Conservation (phyloP, 2,113 vertebrate genomes). For the Paramormyrops kingsleyae region DNA sequence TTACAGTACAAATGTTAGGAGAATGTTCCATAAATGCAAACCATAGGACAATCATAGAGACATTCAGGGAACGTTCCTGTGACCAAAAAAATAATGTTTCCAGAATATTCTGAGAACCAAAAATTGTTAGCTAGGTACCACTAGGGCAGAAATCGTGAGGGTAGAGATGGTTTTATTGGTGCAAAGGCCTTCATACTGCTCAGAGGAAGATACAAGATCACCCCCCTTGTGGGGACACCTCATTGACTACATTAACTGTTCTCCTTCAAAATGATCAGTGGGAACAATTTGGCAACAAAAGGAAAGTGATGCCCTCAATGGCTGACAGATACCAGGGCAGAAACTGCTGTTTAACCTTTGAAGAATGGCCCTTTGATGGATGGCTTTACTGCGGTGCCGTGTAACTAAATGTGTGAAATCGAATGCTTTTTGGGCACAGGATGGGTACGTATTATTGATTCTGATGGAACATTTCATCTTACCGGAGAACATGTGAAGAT, state of each 20-base stretch:
- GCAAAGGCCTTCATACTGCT: not conserved
- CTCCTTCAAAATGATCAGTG: not conserved
- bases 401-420: not conserved
- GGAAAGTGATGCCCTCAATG: not conserved
- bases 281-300: conserved; percentile 2
- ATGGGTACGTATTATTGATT: not conserved
- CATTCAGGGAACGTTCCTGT: not conserved
- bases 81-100: not conserved
- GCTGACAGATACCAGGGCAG: not conserved
- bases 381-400: not conserved
- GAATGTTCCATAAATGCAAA: not conserved
- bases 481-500: not conserved
- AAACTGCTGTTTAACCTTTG: not conserved
- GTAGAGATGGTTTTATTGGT: not conserved
- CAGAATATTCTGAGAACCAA: not conserved
- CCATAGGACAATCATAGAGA: too few relatives aligned
- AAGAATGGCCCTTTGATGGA: not conserved
- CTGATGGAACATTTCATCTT: not conserved
- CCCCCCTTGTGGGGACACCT: not conserved
- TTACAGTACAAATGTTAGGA: not conserved
- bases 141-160: not conserved
- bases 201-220: not conserved
- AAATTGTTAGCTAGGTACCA: not conserved
- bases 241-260: not conserved
- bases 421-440: not conserved